Conservation (phyloP, 2,113 vertebrate species). For the Saguinus imperator region DNA sequence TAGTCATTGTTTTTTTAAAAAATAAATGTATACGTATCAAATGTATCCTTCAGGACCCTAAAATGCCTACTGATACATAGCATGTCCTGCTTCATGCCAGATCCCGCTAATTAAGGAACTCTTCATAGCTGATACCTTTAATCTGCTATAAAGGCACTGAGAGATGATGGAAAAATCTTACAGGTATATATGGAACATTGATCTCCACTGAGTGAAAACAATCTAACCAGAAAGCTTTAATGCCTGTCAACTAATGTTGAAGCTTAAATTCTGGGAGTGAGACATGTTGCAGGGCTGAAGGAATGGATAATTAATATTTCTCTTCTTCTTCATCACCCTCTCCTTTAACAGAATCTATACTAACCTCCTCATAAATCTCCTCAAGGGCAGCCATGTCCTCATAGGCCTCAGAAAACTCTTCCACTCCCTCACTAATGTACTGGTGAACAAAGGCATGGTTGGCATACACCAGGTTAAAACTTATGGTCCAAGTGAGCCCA, state of each 20-base stretch:
- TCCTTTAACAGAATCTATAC: not conserved
- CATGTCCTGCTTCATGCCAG: conserved; percentile 67
- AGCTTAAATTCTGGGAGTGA: not conserved
- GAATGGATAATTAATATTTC: not conserved
- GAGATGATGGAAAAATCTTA: not conserved
- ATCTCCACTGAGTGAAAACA: not conserved
- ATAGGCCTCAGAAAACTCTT: not conserved
- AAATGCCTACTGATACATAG: conserved; percentile 70
- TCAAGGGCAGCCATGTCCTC: not conserved
- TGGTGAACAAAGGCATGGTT: not conserved
- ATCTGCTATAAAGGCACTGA: conserved; percentile 63
- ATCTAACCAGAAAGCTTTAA: not conserved
- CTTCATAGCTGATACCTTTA: conserved; percentile 75
- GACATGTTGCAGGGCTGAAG: not conserved
- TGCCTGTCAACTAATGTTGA: not conserved
- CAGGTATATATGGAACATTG: not conserved
- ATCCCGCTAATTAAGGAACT: conserved; percentile 78
- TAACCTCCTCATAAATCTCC: not conserved
- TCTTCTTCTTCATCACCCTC: not conserved
- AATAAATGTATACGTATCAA: conserved; percentile 78
- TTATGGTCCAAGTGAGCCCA: not conserved
- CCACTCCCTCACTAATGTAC: not conserved
- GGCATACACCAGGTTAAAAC: not conserved
- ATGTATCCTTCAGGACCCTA: conserved; percentile 71
- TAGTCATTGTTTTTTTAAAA: conserved; percentile 69